Evolutionary conservation across 2,888 invertebrate genomes (phyloP), one percentile per base, ranked within the genome.

Genomic region (Encarsia formosa): DNA sequence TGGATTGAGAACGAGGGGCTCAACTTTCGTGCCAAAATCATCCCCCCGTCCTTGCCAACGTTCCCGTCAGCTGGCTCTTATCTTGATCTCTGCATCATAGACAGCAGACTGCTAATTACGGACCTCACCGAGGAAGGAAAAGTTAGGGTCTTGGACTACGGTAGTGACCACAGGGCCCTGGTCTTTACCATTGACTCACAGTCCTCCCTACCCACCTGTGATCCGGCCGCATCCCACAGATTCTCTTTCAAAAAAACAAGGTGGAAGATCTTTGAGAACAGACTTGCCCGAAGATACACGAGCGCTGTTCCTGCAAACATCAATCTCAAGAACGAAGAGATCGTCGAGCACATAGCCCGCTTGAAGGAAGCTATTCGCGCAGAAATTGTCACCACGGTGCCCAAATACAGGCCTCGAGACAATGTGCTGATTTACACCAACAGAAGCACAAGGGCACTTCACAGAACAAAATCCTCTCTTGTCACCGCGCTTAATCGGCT

Each of bases 91-190:
- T 37, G 37, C 22, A 26, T 46, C 3, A 8, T 15, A 8, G 38
- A 46, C 29, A 39, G 20, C 23, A 19, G 38, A 15, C 26, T 46
- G 1, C 6, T n/a, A 4, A 20, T 46, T 13, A 11, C 8, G 1
- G 16, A 38, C n/a, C n/a, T n/a, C 20, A 3, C 15, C n/a, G 15
- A 9, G 3, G 3, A 22, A 1, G 15, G 15, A 3, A 37, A 39
- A 39, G 16, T 46, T 1, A 11, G 4, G 3, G 31, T 31, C 5
- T 6, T 8, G 9, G 29, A 38, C 8, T 46, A 35, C 22, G 31
- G 20, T 3, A 47, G 38, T 22, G 29, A 47, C 39, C 46, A 47
- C 39, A 26, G n/a, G 19, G 46, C 46, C 2, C 31, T 47, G 3
- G n/a, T 45, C 2, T 34, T 51, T 3, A 39, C n/a, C 3, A 2